Percentiles rank a stretch among this genome's conserved stretches.
These are phyloP conservation scores for Zygaena filipendulae DNA, from an alignment of 2,888 invertebrate species.

Conservation along the genomic window DNA sequence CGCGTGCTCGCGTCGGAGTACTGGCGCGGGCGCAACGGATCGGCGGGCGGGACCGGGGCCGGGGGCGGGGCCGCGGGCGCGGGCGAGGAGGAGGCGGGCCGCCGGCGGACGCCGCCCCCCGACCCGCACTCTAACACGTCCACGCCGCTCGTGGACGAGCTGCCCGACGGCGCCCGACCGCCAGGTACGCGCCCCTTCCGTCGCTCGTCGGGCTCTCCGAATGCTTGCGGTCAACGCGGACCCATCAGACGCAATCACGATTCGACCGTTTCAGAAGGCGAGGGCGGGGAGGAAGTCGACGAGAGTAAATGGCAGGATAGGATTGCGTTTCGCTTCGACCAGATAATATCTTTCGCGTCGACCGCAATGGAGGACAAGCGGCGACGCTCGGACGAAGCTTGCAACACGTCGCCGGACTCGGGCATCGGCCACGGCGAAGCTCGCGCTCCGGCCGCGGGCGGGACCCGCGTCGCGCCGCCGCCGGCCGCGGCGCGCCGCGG, in stretches of 20 bases:
- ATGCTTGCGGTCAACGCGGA: too few species aligned
- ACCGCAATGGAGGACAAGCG: slow-evolving; percentile 90
- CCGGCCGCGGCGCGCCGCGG: slow-evolving; percentile 30
- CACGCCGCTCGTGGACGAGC: slow-evolving; percentile 72
- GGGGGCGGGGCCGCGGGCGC: slow-evolving; percentile 22
- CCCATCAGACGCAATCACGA: too few species aligned
- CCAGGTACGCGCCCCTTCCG: slow-evolving; percentile 33
- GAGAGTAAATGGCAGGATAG: slow-evolving; percentile 94
- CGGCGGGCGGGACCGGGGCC: slow-evolving; percentile 39
- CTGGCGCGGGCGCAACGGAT: slow-evolving; percentile 68
- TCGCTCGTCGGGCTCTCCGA: too few species aligned
- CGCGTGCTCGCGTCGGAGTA: slow-evolving; percentile 76
- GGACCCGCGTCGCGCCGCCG: slow-evolving; percentile 27
- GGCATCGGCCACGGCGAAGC: slow-evolving; percentile 82
- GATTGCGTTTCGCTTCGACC: slow-evolving; percentile 93
- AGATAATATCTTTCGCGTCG: slow-evolving; percentile 92
- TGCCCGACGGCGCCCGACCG: slow-evolving; percentile 45
- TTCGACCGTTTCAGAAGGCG: slow-evolving; percentile 56
- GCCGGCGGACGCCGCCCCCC: slow-evolving; percentile 61
- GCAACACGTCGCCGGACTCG: slow-evolving; percentile 88
- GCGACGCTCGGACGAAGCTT: slow-evolving; percentile 83
- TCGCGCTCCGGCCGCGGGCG: slow-evolving; percentile 24
- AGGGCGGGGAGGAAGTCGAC: slow-evolving; percentile 76
- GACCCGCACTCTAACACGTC: slow-evolving; percentile 77
- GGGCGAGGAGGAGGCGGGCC: slow-evolving; percentile 26